Evolutionary conservation across 2,888 invertebrate species (phyloP).

Genomic region (Luperina testacea): DNA sequence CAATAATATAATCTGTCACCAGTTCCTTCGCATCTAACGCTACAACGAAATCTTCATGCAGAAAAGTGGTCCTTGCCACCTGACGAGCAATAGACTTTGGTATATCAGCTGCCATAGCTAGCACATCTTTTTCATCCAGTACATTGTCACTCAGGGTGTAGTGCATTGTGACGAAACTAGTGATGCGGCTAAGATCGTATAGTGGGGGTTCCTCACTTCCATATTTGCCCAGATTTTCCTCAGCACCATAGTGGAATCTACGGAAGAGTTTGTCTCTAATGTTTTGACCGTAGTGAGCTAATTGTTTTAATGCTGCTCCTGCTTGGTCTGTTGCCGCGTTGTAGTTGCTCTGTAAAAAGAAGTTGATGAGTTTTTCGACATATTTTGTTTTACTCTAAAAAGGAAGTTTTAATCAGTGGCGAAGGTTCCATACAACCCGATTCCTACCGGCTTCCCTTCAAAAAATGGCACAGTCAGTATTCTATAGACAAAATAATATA

Average conservation of each 20-base stretch:
- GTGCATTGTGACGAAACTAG: slow-evolving; percentile 76
- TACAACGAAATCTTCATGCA: slow-evolving; percentile 75
- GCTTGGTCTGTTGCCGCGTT: slow-evolving; percentile 40
- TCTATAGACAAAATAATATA: too few relatives aligned
- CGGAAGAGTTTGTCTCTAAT: slow-evolving; percentile 77
- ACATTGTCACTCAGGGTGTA: slow-evolving; percentile 76
- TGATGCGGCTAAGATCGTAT: slow-evolving; percentile 76
- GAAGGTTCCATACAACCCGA: too few relatives aligned
- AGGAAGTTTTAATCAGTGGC: background rate
- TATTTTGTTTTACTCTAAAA: background rate
- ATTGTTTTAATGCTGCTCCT: slow-evolving; percentile 80
- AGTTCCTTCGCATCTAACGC: slow-evolving; percentile 77
- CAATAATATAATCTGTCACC: slow-evolving; percentile 77
- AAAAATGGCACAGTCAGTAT: too few relatives aligned
- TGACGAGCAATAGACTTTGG: slow-evolving; percentile 74
- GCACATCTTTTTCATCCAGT: slow-evolving; percentile 76
- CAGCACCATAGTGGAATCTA: slow-evolving; percentile 74
- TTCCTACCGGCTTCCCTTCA: too few relatives aligned
- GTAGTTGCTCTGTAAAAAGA: slow-evolving; percentile 31
- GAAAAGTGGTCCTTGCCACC: slow-evolving; percentile 75
- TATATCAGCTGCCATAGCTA: slow-evolving; percentile 77
- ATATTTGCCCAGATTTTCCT: slow-evolving; percentile 72
- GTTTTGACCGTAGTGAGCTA: slow-evolving; percentile 83
- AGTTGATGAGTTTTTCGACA: too few relatives aligned
- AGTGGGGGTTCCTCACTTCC: slow-evolving; percentile 72